Base-by-base conservation (phyloP, 2,888 invertebrate genomes). In the Seira ritae region DNA sequence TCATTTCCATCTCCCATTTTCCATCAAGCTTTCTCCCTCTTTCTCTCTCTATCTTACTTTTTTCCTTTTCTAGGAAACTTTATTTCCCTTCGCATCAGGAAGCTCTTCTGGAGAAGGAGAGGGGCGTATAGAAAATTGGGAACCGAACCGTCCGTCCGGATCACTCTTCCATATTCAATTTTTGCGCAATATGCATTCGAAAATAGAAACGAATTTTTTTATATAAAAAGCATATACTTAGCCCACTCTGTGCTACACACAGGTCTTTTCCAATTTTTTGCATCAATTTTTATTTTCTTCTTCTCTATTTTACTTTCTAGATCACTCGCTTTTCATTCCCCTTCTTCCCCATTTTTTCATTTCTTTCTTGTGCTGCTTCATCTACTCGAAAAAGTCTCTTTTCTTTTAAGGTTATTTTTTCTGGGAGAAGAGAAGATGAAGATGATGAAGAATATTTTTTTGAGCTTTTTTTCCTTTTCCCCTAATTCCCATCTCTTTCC, bases 391-490 rank as follows among this genome's bases (percentile, higher is more conserved):
- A n/a, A 68, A 68, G 17, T 37, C 31, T 31, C 15, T 24, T 68
- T 19, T 68, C n/a, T 31, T 19, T 19, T 22, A 22, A 66, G 20
- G 31, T 31, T 31, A 31, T 31, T 31, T 31, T 31, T 31, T 31
- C 8, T 31, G 3, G 2, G 8, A 8, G 8, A 31, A 8, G 8
- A 55, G n/a, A 55, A 8, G 55, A 12, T 8, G 55, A 55, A 8
- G 55, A 55, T 55, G 55, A 55, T 55, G 55, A 55, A 8, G 55
- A 55, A 55, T 1, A 55, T 4, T 55, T 8, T 55, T 12, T 55
- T 3, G 37, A 31, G 2, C 50, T 71, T 70, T 68, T 69, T 71
- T 55, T 23, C 55, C n/a, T 23, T 55, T 55, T 15, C 24, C 55
- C 55, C n/a, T n/a, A 70, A 17, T 20, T 22, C 19, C 19, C 42